Base-by-base conservation (phyloP, 92 coral and sea anemone species). In the Scolanthus callimorphus region DNA sequence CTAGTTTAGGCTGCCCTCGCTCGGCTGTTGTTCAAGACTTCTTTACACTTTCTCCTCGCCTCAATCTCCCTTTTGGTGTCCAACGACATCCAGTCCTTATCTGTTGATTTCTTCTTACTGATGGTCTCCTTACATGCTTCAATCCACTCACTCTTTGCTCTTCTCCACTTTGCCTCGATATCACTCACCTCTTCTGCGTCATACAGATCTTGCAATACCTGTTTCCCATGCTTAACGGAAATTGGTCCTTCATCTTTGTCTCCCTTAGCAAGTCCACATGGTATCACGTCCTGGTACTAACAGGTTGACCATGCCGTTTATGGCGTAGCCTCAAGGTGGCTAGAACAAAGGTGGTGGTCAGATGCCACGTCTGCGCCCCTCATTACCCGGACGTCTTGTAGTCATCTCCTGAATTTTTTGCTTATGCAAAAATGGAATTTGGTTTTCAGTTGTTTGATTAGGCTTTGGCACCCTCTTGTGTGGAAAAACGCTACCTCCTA, bases 351-450 rank as follows among this genome's bases (percentile, higher is more conserved):
- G 47, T 58, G 63, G 34, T 58, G 49, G 29, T 58, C 63, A 15
- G 49, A 58, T 31, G 63, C 63, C 46, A 34, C 46, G 25, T 58
- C 49, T 21, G 63, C 49, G 38, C 63, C 30, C 43, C 63, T 17
- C 25, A 37, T 19, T 26, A 52, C 26, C 52, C 39, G 59, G 38
- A 39, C n/a, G n/a, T n/a, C n/a, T n/a, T n/a, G n/a, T n/a, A n/a
- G n/a, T n/a, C n/a, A n/a, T n/a, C n/a, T n/a, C n/a, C n/a, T n/a
- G n/a, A n/a, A n/a, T n/a, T n/a, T n/a, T n/a, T n/a, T n/a, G n/a
- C n/a, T n/a, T n/a, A n/a, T n/a, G n/a, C n/a, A n/a, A n/a, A n/a
- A n/a, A n/a, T n/a, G n/a, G n/a, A n/a, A n/a, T n/a, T n/a, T n/a
- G n/a, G n/a, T n/a, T n/a, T n/a, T n/a, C n/a, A n/a, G n/a, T n/a